Evolutionary conservation across 2,797 vertebrate species (phyloP).

Genomic region (Hirundo rustica): DNA sequence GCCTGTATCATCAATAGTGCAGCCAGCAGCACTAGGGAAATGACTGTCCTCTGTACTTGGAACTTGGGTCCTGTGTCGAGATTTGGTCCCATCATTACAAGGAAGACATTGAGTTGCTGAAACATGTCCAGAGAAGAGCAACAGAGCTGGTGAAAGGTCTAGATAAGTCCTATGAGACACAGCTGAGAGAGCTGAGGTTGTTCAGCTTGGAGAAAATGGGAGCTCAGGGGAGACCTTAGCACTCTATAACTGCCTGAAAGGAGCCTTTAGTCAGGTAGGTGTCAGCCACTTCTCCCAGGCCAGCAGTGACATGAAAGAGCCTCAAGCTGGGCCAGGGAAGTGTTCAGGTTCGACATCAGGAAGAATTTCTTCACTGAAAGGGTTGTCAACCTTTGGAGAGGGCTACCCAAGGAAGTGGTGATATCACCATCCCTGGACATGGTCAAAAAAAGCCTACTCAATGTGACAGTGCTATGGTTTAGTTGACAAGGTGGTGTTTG

Average conservation of each 20-base stretch:
- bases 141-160: not conserved
- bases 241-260: not conserved
- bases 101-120: not conserved
- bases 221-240: not conserved
- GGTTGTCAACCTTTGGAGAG: not conserved
- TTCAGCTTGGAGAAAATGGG: not conserved
- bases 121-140: not conserved
- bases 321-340: not conserved
- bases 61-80: not conserved
- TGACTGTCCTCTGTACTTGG: accelerated
- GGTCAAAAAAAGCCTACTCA: not conserved
- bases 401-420: not conserved
- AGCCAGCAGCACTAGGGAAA: not conserved
- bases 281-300: not conserved
- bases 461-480: not conserved
- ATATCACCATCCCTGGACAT: too few relatives aligned
- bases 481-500: not conserved
- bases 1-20: not conserved
- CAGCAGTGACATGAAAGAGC: not conserved
- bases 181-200: not conserved
- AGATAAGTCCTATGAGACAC: not conserved
- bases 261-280: not conserved
- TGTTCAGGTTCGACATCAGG: not conserved
- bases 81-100: not conserved
- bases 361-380: not conserved